Evolutionary conservation across 2,113 vertebrate species (phyloP).

Genomic region (Anhinga rufa): DNA sequence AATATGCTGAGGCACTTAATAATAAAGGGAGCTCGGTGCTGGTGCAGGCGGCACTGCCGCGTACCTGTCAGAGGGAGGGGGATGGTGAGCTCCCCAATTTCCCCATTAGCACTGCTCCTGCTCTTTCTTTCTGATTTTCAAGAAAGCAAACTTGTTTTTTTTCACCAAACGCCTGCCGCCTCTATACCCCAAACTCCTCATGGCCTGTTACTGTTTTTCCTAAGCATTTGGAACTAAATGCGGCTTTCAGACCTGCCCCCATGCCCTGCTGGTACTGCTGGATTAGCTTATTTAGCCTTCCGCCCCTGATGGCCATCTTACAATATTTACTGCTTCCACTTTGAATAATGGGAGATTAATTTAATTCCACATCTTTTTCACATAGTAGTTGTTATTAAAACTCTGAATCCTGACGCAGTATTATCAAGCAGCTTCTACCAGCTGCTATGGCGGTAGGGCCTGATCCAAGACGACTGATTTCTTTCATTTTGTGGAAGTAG

Average conservation of each 20-base stretch:
- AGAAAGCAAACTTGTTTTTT: not conserved
- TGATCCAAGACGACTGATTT: not conserved
- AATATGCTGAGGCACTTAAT: not conserved
- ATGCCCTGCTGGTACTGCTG: not conserved
- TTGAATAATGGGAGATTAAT: not conserved
- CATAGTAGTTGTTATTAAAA: not conserved
- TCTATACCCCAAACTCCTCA: not conserved
- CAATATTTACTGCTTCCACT: not conserved
- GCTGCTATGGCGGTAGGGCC: not conserved
- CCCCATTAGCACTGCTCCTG: not conserved
- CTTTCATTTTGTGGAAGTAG: not conserved
- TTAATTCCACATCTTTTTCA: not conserved
- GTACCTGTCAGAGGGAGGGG: not conserved
- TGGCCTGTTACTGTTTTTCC: not conserved
- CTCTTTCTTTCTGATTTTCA: not conserved
- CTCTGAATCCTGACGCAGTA: not conserved
- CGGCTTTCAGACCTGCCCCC: not conserved
- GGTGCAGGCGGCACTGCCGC: accelerated
- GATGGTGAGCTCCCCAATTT: not conserved
- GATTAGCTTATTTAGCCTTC: not conserved
- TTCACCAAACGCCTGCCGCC: accelerated
- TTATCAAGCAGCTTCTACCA: not conserved
- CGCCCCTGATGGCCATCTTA: not conserved
- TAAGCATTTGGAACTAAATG: not conserved
- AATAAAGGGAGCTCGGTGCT: not conserved